These are phyloP conservation scores for Odontamblyopus lacepedii DNA, from an alignment of 2,797 vertebrate species.

Conservation along the genomic window DNA sequence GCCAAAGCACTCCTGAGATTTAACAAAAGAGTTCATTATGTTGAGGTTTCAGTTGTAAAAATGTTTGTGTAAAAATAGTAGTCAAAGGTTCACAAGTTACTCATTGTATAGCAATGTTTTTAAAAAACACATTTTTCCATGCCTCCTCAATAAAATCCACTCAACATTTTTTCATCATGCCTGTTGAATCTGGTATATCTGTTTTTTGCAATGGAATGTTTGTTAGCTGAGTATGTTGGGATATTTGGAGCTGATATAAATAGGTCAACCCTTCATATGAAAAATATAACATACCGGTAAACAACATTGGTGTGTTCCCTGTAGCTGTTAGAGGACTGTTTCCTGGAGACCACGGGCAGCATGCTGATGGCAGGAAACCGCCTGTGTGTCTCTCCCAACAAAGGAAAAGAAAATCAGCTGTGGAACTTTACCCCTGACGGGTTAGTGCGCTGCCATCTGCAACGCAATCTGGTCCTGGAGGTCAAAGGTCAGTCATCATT, in stretches of 20 bases:
- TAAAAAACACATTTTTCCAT: too few species aligned
- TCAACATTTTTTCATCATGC: too few species aligned
- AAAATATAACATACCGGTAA: not conserved
- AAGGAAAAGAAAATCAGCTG: slow-evolving; percentile 82
- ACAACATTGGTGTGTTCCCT: not conserved
- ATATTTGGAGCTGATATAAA: not conserved
- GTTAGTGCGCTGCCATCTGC: slow-evolving; percentile 84
- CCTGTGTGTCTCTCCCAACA: slow-evolving; percentile 83
- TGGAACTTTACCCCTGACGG: slow-evolving; percentile 89
- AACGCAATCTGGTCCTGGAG: slow-evolving; percentile 89
- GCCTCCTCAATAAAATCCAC: too few species aligned
- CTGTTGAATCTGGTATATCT: too few species aligned
- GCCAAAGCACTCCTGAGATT: not conserved
- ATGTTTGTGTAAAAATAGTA: too few species aligned
- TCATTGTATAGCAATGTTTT: too few species aligned
- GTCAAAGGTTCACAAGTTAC: too few species aligned
- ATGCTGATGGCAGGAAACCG: slow-evolving; percentile 88
- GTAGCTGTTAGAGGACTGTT: slow-evolving; percentile 90
- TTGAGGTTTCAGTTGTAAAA: too few species aligned
- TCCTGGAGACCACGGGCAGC: slow-evolving; percentile 85
- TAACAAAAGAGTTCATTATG: not conserved
- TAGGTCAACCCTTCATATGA: not conserved
- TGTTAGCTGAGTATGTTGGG: not conserved
- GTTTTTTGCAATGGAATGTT: too few species aligned
- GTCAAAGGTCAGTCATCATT: slow-evolving; percentile 88